These are phyloP conservation scores for Tonatia bakeri DNA, from an alignment of 2,113 vertebrate genomes.

Conservation along the genomic window DNA sequence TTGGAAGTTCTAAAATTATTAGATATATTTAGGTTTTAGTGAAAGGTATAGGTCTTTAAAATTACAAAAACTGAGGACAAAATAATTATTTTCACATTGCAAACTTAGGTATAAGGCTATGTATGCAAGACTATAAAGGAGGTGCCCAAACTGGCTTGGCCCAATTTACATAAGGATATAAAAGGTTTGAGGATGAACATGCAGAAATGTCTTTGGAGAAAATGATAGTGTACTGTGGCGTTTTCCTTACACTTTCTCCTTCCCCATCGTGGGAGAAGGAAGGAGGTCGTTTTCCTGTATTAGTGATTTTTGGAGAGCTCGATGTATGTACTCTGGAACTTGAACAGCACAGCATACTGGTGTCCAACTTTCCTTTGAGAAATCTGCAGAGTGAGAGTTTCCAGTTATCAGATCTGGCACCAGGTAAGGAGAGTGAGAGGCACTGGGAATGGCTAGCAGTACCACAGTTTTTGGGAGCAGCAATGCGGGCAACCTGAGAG, in stretches of 20 bases:
- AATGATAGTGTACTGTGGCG: background rate
- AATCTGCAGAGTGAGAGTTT: background rate
- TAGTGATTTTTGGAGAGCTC: background rate
- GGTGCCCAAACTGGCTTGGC: background rate
- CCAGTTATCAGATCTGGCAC: background rate
- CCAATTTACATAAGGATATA: background rate
- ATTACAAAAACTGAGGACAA: background rate
- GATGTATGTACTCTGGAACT: background rate
- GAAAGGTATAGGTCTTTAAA: background rate
- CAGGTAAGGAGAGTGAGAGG: background rate
- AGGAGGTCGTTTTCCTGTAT: background rate
- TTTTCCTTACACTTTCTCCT: background rate
- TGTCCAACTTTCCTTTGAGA: background rate
- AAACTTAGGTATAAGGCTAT: background rate
- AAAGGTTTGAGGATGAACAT: background rate
- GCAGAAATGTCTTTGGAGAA: background rate
- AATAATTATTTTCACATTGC: background rate
- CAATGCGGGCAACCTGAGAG: background rate
- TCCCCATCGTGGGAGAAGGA: background rate
- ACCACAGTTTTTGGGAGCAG: background rate
- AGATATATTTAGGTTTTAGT: background rate
- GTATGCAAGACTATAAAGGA: background rate
- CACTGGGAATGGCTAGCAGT: background rate
- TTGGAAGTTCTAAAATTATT: conserved; percentile 31
- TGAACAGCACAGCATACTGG: background rate